phyloP scores from a whole-genome alignment of 2,797 vertebrate species.

The Galago senegalensis region DNA sequence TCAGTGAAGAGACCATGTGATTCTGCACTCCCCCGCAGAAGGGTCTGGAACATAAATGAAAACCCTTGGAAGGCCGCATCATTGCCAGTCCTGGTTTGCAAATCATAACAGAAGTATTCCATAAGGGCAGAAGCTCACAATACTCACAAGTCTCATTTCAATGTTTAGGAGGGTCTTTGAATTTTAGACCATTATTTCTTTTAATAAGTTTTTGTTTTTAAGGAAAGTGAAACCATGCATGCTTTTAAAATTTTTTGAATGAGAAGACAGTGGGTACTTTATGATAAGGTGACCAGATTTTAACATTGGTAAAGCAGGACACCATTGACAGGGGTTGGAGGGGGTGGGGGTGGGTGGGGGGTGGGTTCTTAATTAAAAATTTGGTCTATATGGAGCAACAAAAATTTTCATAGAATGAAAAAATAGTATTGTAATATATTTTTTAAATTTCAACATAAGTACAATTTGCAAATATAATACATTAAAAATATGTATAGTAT shows the following conservation, averaged over 20 bases:
- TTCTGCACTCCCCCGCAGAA: neutral
- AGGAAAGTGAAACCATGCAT: conserved; percentile 24
- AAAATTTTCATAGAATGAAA: no score
- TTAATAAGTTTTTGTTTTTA: conserved; percentile 17
- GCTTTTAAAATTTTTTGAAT: neutral
- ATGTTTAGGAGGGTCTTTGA: neutral
- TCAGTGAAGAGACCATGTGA: neutral
- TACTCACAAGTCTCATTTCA: neutral
- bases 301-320: no score
- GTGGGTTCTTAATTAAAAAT: no score
- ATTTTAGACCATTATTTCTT: neutral
- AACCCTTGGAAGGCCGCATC: neutral
- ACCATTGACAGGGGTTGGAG: no score
- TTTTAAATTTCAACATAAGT: no score
- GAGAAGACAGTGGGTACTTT: neutral
- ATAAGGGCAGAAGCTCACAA: neutral
- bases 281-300: no score
- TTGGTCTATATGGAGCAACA: no score
- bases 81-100: neutral
- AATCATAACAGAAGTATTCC: neutral
- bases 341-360: no score
- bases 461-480: no score
- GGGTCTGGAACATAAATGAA: neutral
- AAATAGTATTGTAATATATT: no score
- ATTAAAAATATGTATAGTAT: no score